Evolutionary conservation across 2,888 invertebrate species (phyloP).

Genomic region (Mechanitis mazaeus): DNA sequence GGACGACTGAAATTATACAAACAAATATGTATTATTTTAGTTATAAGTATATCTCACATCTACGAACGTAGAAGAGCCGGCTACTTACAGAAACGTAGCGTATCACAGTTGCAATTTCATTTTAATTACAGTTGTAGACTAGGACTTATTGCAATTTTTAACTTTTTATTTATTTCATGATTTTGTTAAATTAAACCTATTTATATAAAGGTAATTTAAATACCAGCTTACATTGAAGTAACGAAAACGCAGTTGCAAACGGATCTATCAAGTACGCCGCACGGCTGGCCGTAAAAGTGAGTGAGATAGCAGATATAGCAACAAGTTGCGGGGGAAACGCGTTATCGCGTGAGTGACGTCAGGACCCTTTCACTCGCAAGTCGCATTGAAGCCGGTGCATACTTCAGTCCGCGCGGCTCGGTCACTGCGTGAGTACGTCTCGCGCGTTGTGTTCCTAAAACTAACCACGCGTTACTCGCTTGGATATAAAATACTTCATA

Average conservation of each 20-base stretch:
- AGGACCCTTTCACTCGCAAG: conserved; percentile 72
- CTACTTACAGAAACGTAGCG: no score
- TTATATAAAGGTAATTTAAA: neutral
- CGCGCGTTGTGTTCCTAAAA: conserved; percentile 62
- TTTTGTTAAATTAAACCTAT: no score
- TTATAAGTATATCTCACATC: conserved; percentile 6
- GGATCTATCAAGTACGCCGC: conserved; percentile 47
- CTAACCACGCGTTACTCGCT: conserved; percentile 57
- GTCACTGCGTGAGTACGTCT: conserved; percentile 68
- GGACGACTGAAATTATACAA: no score
- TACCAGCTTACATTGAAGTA: neutral
- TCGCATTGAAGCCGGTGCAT: conserved; percentile 45
- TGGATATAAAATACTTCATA: conserved; percentile 40
- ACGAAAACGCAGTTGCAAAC: conserved; percentile 28
- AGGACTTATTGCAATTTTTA: conserved; percentile 6
- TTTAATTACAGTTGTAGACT: conserved; percentile 1
- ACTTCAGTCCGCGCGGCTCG: conserved; percentile 73
- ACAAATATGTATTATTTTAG: no score
- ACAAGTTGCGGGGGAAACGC: conserved; percentile 58
- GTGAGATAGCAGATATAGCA: conserved; percentile 56
- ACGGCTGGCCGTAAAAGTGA: conserved; percentile 36
- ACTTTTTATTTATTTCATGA: no score
- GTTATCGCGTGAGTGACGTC: conserved; percentile 78
- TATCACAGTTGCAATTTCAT: no score
- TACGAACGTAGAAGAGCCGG: neutral